A percentile compares a stretch with the other conserved stretches of the same genome.
Conservation (phyloP, 2,113 vertebrate species). For the Odontophorus gujanensis region DNA sequence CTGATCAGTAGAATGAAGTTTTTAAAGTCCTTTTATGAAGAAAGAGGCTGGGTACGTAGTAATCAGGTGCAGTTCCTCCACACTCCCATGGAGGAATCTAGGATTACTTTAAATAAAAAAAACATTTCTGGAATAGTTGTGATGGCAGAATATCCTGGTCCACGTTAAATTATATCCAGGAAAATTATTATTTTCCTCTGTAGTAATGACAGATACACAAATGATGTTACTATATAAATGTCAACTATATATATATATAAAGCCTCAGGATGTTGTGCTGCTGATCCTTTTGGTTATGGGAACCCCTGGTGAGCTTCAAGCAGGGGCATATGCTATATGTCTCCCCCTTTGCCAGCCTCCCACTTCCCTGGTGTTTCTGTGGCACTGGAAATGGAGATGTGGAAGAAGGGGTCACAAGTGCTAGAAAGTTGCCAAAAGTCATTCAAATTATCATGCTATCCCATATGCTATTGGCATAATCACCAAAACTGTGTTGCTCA, state of each 20-base stretch:
- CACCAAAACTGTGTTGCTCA: not conserved
- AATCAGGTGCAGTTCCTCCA: not conserved
- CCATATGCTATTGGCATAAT: not conserved
- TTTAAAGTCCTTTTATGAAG: not conserved
- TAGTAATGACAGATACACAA: not conserved
- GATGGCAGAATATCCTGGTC: not conserved
- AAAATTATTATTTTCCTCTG: not conserved
- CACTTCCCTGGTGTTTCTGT: not conserved
- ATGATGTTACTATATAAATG: not conserved
- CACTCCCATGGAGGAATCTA: not conserved
- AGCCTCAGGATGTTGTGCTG: not conserved
- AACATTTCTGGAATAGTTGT: not conserved
- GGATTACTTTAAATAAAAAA: not conserved
- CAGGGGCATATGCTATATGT: not conserved
- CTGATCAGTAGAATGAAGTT: not conserved
- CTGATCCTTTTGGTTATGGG: not conserved
- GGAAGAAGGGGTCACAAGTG: not conserved
- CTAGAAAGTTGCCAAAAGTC: not conserved
- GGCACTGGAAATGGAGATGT: not conserved
- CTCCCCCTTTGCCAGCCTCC: not conserved
- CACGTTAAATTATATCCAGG: not conserved
- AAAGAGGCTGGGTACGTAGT: not conserved
- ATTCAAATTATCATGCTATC: not conserved
- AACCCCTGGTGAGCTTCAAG: not conserved
- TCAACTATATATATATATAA: too few relatives aligned